Percentiles rank a stretch among this genome's conserved stretches.
Conservation (phyloP, 2,888 invertebrate species). For the Acleris emargana region DNA sequence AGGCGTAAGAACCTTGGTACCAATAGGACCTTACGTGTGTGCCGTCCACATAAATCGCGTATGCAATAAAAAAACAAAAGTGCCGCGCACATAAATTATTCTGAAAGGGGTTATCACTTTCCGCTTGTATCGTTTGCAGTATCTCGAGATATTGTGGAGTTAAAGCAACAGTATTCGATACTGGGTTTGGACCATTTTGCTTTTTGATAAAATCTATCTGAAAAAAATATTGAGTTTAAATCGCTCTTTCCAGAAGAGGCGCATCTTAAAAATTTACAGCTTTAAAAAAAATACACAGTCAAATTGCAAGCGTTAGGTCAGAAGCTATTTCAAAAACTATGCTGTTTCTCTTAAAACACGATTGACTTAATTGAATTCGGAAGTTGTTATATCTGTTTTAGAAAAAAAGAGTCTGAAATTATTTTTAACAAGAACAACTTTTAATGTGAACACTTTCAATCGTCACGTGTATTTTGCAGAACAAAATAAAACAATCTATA, state of each 20-base stretch:
- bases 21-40: conserved; percentile 72
- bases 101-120: conserved; percentile 23
- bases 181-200: background rate
- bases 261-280: no score
- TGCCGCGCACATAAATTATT: conserved; percentile 33
- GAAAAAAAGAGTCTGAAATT: background rate
- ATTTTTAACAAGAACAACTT: background rate
- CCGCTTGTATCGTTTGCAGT: conserved; percentile 2
- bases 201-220: background rate
- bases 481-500: conserved; percentile 41
- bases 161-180: background rate
- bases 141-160: conserved; percentile 11
- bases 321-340: no score
- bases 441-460: conserved; percentile 32
- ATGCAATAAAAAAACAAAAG: conserved; percentile 40
- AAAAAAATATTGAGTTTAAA: background rate
- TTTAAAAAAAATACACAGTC: no score
- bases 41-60: conserved; percentile 68
- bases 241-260: no score
- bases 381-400: no score
- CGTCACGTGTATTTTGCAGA: conserved; percentile 28
- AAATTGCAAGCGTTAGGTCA: no score
- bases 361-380: no score
- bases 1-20: conserved; percentile 74
- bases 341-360: no score